Evolutionary conservation across 2,797 vertebrate species (phyloP), one percentile per base, ranked within the genome.

Genomic region (Neopelma chrysocephalum): DNA sequence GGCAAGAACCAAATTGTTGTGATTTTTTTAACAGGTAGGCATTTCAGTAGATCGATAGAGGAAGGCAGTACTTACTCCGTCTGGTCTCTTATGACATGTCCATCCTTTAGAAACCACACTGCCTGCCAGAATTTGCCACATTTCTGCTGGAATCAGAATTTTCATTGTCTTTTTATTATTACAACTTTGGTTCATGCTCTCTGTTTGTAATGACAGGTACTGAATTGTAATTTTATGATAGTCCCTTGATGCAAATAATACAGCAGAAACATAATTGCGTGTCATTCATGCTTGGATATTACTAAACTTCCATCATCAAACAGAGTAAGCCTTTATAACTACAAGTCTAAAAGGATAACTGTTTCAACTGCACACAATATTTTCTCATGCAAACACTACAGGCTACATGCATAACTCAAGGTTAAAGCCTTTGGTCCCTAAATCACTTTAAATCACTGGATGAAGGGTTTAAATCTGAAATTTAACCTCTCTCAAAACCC

Each of bases 291-390:
- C 56, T 85, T 81, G 26, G 38, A 32, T 82, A n/a, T 84, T 91
- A 80, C 64, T 87, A 92, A 94, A 64, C 25, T 93, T 78, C 57
- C 22, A 89, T 76, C 94, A 87, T 58, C 64, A 91, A 69, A 90
- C 42, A 65, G 29, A 82, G 29, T 85, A 72, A 90, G 15, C 15
- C 54, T 90, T 93, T 68, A 79, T 76, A 51, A 89, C 54, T 83
- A 71, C 48, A 87, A 23, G 45, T 53, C 34, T 48, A 50, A 88
- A 69, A 57, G 16, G 42, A 58, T 38, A 94, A 42, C 68, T 72
- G 58, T 79, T 97, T 95, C 61, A 91, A 82, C 21, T 23, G 38
- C 43, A 89, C 53, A 81, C 43, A 60, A 2, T 54, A 81, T 76
- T 89, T 93, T 65, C 38, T 83, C 50, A 58, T 15, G 26, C 61